Evolutionary conservation across 2,797 vertebrate genomes (phyloP), one percentile per base, ranked within the genome.

Genomic region (Sebastes diaconus): DNA sequence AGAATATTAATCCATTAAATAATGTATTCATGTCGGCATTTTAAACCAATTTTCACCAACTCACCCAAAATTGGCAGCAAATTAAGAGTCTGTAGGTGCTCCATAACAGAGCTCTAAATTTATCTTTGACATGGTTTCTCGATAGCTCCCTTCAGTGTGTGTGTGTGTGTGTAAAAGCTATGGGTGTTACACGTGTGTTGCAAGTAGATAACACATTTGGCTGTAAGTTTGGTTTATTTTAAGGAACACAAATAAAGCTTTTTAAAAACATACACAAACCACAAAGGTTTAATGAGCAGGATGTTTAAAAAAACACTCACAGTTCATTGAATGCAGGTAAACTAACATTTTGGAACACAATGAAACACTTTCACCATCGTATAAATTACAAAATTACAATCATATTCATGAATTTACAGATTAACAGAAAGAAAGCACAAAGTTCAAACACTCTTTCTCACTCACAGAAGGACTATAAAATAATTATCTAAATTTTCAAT

Each of bases 31-130:
- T 30, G 22, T 54, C 6, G 0, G 1, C 1, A 42, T 24, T 86
- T 52, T n/a, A 50, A 68, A 57, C 46, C 32, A 27, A 63, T 42
- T 54, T 73, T 3, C 7, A 64, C 3, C 1, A 30, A 95, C 95
- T 95, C 82, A 96, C 95, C 91, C 80, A 94, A 83, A 88, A 93
- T 10, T 81, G 88, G 77, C 88, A 91, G 71, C 54, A 92, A 63
- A 55, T 12, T 18, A 27, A 87, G 68, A 80, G 59, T 27, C 34
- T 73, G 80, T 54, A 3, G 55, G 32, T 83, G 83, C 75, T 22
- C 87, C 94, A 95, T 96, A 60, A 74, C 79, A 75, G 42, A 39
- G 74, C 27, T 85, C n/a, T 58, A 50, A 29, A 30, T 76, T 69
- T 68, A 69, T 80, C 73, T 57, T 59, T 72, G 57, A 46, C 73